phyloP scores from a whole-genome alignment of 2,113 vertebrate species.

The Mixornis gularis region DNA sequence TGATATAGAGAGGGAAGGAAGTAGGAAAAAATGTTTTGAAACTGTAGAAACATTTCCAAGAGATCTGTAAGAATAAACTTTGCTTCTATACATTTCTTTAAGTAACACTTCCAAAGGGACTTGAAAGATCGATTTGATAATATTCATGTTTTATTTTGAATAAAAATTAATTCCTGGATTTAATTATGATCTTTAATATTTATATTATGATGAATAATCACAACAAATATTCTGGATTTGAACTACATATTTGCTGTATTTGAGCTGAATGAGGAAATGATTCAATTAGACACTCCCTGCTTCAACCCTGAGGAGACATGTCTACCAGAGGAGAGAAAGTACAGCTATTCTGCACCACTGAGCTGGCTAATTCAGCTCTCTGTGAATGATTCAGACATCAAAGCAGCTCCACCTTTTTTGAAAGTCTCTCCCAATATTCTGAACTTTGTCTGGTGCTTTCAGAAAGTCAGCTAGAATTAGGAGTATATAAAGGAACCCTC shows the following conservation, averaged over 20 bases:
- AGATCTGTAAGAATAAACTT: neutral
- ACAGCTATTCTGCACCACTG: neutral
- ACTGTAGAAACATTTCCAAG: neutral
- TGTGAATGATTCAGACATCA: neutral
- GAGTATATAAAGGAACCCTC: neutral
- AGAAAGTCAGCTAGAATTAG: neutral
- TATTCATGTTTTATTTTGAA: neutral
- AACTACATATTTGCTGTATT: neutral
- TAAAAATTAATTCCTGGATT: neutral
- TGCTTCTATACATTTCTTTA: neutral
- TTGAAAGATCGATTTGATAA: neutral
- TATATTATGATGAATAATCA: neutral
- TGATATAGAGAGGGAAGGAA: neutral
- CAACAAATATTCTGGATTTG: neutral
- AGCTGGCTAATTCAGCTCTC: constrained; percentile 14
- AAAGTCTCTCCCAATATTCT: neutral
- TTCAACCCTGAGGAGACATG: neutral
- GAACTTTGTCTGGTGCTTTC: neutral
- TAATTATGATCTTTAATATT: neutral
- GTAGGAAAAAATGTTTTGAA: neutral
- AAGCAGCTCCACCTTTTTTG: neutral
- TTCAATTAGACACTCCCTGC: neutral
- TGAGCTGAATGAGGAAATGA: neutral
- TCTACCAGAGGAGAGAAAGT: neutral
- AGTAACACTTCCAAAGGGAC: neutral